Conservation (phyloP, 1,140 invertebrate genomes). For the Atta cephalotes region DNA sequence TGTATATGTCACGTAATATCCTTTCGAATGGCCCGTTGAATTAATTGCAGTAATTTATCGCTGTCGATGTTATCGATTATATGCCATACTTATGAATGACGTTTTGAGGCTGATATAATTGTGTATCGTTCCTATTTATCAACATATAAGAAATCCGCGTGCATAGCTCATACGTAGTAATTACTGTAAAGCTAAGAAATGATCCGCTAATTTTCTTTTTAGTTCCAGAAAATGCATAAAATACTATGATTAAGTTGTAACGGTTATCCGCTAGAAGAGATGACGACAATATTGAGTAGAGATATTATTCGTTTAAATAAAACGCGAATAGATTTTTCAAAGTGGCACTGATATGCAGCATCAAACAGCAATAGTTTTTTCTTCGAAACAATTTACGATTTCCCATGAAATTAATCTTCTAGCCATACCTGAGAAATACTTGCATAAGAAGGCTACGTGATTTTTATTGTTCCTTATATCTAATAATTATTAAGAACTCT, state of each 20-base stretch:
- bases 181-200: not conserved
- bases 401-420: conserved; percentile 33
- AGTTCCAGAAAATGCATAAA: conserved; percentile 14
- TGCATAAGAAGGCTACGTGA: conserved; percentile 9
- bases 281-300: not conserved
- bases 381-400: not conserved
- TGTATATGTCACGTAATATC: not conserved
- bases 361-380: not conserved
- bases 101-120: conserved; percentile 29
- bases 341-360: not conserved
- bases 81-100: conserved; percentile 11
- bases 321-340: not conserved
- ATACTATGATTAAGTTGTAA: not conserved
- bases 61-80: conserved; percentile 27
- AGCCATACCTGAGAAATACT: not conserved
- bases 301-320: conserved; percentile 25
- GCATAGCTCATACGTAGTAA: not conserved
- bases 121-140: not conserved
- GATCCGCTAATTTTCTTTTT: not conserved
- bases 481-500: not conserved
- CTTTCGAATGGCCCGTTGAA: conserved; percentile 29
- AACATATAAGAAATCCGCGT: not conserved
- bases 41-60: conserved; percentile 66
- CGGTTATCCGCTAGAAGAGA: not conserved
- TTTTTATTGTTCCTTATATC: not conserved